Conservation (phyloP, 2,113 vertebrate genomes). For the Leptosomus discolor region DNA sequence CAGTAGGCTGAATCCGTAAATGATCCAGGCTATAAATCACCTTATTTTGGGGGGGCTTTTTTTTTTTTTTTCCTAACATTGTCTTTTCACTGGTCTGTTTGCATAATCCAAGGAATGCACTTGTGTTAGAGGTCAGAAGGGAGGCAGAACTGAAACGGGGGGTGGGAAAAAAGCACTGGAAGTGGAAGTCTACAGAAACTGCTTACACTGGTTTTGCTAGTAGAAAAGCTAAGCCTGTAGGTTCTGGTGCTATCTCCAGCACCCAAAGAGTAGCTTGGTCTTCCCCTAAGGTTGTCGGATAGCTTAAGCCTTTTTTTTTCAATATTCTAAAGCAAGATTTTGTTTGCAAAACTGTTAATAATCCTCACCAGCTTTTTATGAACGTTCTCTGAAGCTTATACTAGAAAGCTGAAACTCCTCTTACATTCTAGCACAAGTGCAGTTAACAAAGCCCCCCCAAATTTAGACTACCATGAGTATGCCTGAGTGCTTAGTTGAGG, state of each 20-base stretch:
- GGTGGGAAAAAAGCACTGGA: neutral
- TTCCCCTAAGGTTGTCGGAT: neutral
- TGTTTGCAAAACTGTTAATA: neutral
- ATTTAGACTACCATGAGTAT: neutral
- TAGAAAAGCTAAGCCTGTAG: neutral
- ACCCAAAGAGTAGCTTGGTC: neutral
- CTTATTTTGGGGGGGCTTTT: too few species aligned
- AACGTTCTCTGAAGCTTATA: neutral
- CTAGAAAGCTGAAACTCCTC: neutral
- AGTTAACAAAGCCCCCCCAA: neutral
- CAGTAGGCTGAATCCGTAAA: neutral
- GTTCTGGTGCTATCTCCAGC: neutral
- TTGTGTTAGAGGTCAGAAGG: too few species aligned
- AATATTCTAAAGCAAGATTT: neutral
- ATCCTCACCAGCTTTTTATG: neutral
- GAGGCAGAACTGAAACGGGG: neutral
- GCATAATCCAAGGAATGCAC: neutral
- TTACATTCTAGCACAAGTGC: neutral
- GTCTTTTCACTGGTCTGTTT: neutral
- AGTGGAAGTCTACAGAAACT: neutral
- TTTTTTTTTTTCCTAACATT: neutral
- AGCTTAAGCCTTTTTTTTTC: neutral
- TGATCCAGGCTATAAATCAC: neutral
- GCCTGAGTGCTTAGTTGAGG: neutral
- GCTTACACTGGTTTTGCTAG: rapidly evolving